Base-by-base conservation (phyloP, 2,113 vertebrate species). In the Cyanistes caeruleus region DNA sequence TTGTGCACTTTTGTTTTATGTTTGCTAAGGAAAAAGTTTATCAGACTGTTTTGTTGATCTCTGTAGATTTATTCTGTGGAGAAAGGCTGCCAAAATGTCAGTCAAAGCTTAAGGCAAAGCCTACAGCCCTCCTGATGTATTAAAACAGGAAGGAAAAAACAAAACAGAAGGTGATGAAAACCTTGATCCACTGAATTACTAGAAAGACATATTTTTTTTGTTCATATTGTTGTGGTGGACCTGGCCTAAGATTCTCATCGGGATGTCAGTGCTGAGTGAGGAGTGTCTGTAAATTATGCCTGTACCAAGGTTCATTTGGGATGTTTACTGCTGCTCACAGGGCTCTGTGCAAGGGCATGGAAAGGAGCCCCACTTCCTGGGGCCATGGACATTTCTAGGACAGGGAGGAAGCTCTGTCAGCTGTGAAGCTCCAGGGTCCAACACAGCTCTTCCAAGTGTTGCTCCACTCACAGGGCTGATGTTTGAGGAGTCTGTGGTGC, bases 61-160 rank as follows among this genome's bases (percentile, higher is more conserved):
- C 68, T 81, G 13, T 84, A 88, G 91, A 84, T 81, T 35, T 41
- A 39, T 89, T 90, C 74, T 84, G 33, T 44, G 51, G 73, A 70
- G 80, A 89, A 68, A 60, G 52, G 56, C 76, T 86, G 72, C 43
- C 64, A 78, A 88, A 87, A 90, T 82, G 79, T 86, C 87, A 84
- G 35, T 79, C 62, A 76, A 82, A 87, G 62, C 87, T 93, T 74
- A 87, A 93, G 78, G 69, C 72, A 85, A 94, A 91, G 46, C 80
- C 70, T 51, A 37, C 53, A 94, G 76, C 56, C 84, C 85, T 76
- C 41, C 52, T 24, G 5, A 79, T 55, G 33, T 15, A 15, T 72
- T 92, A 70, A 82, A 81, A 85, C 64, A 53, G 56, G 55, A 52
- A 58, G 22, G 39, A 39, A 39, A 39, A 4, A 25, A n/a, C 35